Base-by-base conservation (phyloP, 2,888 invertebrate genomes). In the Ganaspis brasiliensis region DNA sequence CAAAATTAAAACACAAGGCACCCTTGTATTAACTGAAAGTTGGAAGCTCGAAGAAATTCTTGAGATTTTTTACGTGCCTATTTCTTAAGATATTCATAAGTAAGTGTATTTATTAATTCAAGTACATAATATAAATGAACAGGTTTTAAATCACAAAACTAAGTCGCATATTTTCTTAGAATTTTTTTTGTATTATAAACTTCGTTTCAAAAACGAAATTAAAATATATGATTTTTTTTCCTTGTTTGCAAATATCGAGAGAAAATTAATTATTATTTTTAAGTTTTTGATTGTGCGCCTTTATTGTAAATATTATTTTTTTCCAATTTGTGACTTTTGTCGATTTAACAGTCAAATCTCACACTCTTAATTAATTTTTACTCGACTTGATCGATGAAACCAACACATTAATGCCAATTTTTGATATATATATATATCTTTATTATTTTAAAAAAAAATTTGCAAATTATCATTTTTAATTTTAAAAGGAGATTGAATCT, bases 71-170 rank as follows among this genome's bases (percentile, higher is more conserved):
- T 45, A 45, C 45, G 67, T 67, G 67, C 67, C 45, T 67, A 45
- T 67, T 67, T 67, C 67, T 67, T 67, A n/a, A 67, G 40, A 67
- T 24, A 49, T 26, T 45, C 45, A n/a, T 67, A 45, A 35, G 26
- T 59, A 59, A 67, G 45, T 24, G 45, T 67, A 67, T 67, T 67
- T 67, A 67, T 67, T 67, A 45, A 67, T 45, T 45, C 40, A 67
- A 67, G n/a, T n/a, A n/a, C n/a, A 9, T 21, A 67, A 21, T 45
- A 24, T 19, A 67, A 45, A 24, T 24, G 24, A 21, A 26, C n/a
- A 67, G 24, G 40, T 24, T 21, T 40, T 24, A 40, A 67, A 21
- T 24, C 4, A 63, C 37, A 63, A 40, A 21, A 24, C 19, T 67
- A 19, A 67, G 63, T 67, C 45, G 16, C 45, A 45, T 14, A 49